Base-by-base conservation (phyloP, 1,140 invertebrate genomes). In the Sarcophaga bullata region DNA sequence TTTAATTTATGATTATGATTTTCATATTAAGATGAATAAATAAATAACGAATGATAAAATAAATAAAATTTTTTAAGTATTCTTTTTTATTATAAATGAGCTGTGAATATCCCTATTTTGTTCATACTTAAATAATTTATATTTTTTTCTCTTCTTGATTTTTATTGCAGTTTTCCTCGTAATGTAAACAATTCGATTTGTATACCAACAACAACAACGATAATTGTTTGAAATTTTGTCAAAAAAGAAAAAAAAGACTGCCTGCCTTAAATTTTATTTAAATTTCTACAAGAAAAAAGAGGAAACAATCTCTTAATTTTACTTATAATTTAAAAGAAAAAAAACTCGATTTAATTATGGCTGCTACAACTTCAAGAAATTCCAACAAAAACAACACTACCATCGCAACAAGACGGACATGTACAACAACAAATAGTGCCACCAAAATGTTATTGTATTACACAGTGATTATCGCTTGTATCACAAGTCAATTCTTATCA, bases 401-500 rank as follows among this genome's bases (percentile, higher is more conserved):
- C 62, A 19, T 4, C 25, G 25, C 25, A 37, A 37, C 25, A 37
- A 37, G 25, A 37, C 25, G 25, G 25, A 37, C 25, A 37, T 37
- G 25, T 37, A 37, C 76, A 49, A 15, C 78, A 13, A 81, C 48
- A 78, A 50, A 8, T 8, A 78, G 50, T 19, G 48, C 48, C 48
- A 78, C 10, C 48, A 78, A 78, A 78, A 73, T 81, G 50, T 82
- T 82, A 50, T 73, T 86, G 80, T 84, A 84, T 68, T 86, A 85
- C 82, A 83, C 84, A 80, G 84, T 87, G 80, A 85, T 87, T 84
- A 84, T 88, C 50, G 85, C 84, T n/a, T 81, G 87, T 80, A 83
- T 84, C 73, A 82, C 82, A 80, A 85, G 87, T 85, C 81, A 85
- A 85, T 75, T 81, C 82, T 85, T 88, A 87, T 86, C 87, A 85